Conservation (phyloP, 2,797 vertebrate genomes). For the Pipistrellus pipistrellus region DNA sequence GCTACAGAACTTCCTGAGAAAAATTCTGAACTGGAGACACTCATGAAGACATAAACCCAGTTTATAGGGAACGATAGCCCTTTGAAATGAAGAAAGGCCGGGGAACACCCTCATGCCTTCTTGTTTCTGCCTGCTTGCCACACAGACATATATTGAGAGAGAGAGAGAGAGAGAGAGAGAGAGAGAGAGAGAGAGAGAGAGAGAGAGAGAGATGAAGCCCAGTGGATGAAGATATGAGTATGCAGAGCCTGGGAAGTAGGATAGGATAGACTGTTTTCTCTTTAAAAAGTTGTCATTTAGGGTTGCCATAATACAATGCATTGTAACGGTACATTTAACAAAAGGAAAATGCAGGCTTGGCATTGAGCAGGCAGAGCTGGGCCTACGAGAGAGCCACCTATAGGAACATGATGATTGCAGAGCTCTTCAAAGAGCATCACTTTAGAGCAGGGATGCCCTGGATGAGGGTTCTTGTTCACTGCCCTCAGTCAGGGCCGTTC, state of each 20-base stretch:
- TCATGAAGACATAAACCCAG: neutral
- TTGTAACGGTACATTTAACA: neutral
- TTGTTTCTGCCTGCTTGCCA: neutral
- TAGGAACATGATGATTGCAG: neutral
- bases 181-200: neutral
- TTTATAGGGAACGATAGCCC: neutral
- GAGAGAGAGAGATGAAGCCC: neutral
- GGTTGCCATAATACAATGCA: neutral
- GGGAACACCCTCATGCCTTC: neutral
- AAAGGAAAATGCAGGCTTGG: neutral
- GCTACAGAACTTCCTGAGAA: neutral
- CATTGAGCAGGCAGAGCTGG: neutral
- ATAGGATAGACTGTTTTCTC: neutral
- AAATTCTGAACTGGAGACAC: neutral
- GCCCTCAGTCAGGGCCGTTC: neutral
- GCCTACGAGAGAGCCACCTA: neutral
- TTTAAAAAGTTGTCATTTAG: neutral
- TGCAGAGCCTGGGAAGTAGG: neutral
- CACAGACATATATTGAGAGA: no score
- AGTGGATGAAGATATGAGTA: neutral
- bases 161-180: no score
- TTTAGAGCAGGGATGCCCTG: neutral
- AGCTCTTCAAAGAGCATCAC: neutral
- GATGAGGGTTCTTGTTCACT: neutral
- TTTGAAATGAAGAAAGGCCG: neutral